Conservation (phyloP, 2,797 vertebrate species). For the Sebastes goodei region DNA sequence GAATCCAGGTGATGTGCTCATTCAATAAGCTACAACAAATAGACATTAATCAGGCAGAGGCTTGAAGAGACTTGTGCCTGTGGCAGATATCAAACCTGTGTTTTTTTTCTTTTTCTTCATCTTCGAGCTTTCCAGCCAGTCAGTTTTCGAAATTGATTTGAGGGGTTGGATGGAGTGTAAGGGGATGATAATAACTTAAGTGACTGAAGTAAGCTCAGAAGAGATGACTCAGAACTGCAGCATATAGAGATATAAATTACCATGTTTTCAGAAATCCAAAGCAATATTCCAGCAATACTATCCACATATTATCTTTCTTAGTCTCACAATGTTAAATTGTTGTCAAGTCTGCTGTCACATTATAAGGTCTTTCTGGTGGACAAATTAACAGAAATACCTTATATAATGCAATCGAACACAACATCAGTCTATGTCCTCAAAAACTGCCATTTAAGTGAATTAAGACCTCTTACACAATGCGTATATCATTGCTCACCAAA, state of each 20-base stretch:
- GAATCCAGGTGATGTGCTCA: neutral
- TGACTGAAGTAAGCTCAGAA: too few relatives aligned
- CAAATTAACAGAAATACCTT: neutral
- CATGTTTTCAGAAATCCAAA: neutral
- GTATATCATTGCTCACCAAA: neutral
- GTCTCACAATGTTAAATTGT: neutral
- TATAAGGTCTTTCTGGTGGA: neutral
- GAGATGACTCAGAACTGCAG: too few relatives aligned
- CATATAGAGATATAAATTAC: neutral
- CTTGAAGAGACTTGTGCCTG: neutral
- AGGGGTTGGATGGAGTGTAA: too few relatives aligned
- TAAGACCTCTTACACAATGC: neutral
- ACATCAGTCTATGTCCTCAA: neutral
- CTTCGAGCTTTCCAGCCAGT: too few relatives aligned
- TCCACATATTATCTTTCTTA: neutral
- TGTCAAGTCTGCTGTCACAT: neutral
- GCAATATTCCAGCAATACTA: neutral
- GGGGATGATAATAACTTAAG: too few relatives aligned
- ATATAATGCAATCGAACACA: neutral
- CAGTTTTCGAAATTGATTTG: too few relatives aligned
- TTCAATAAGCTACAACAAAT: neutral
- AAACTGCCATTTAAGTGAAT: neutral
- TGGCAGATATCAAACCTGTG: too few relatives aligned
- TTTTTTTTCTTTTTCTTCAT: too few relatives aligned
- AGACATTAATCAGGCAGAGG: neutral